Evolutionary conservation across 2,797 vertebrate species (phyloP).

Genomic region (Phalanger gymnotis): DNA sequence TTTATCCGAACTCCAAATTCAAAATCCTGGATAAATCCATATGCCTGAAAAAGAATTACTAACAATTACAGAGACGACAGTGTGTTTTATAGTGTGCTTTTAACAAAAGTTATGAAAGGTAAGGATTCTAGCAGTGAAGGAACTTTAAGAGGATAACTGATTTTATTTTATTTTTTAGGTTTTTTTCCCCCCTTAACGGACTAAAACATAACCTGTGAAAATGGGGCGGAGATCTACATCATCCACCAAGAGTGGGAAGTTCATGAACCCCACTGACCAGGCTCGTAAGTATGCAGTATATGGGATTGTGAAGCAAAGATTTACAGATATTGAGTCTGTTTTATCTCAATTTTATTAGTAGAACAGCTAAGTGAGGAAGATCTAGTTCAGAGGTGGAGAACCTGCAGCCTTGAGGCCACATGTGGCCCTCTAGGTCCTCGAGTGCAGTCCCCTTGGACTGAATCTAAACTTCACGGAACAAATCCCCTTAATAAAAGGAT

Average conservation of each 20-base stretch:
- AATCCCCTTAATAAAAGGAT: too few species aligned
- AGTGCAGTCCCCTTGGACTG: too few species aligned
- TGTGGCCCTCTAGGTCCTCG: too few species aligned
- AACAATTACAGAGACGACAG: background rate
- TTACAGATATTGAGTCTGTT: background rate
- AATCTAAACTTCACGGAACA: too few species aligned
- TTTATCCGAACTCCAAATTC: constrained; percentile 1
- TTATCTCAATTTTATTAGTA: constrained; percentile 5
- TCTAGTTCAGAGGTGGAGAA: background rate
- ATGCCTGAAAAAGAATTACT: background rate
- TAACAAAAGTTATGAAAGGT: constrained; percentile 15
- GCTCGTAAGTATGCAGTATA: constrained; percentile 90
- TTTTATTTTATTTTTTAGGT: constrained; percentile 45
- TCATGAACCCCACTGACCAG: constrained; percentile 99
- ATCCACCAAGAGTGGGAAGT: constrained; percentile 99
- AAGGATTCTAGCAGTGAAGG: background rate
- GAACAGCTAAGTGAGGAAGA: background rate
- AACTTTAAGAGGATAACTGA: constrained; percentile 4
- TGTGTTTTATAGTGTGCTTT: constrained; percentile 27
- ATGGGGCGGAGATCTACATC: constrained; percentile 98
- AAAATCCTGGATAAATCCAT: constrained; percentile 22
- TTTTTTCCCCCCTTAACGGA: constrained; percentile 39
- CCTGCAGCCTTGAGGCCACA: too few species aligned
- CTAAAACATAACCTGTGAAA: constrained; percentile 74
- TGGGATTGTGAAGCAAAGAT: background rate